Evolutionary conservation across 2,888 invertebrate species (phyloP), one percentile per base, ranked within the genome.

Genomic region (Nomada lathburiana): DNA sequence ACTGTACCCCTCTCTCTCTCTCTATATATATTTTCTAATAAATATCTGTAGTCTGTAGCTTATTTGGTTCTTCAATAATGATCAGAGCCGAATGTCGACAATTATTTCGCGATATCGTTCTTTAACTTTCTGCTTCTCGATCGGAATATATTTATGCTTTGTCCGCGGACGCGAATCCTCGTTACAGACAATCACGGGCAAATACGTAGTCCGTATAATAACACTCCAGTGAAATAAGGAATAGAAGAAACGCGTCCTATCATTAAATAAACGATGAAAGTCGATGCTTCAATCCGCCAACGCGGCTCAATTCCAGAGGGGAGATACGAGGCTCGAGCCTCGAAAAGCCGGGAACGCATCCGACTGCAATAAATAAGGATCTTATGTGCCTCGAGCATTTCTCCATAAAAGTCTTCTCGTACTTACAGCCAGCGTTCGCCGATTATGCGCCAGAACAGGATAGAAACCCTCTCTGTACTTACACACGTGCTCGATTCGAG

Each of bases 301-400:
- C 52, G 13, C 36, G 13, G 29, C 23, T 47, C 47, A 47, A 36
- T 73, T 20, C 16, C 44, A 20, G 13, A 1, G 18, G 16, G 5
- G 57, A 50, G 36, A 67, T 26, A 60, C 36, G 64, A 57, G 29
- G 36, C 20, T 20, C 44, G 36, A 36, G 7, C 36, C 36, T 11
- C 11, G 29, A 36, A 60, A 18, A 68, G 20, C 62, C 18, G 11
- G 72, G 18, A 11, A 53, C 67, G 76, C 13, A 79, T 79, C 64
- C 20, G 26, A 13, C 65, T 65, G 59, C 77, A 65, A 70, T 65
- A 70, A 79, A 76, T 76, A 76, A 70, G 77, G 62, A 53, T 69
- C 77, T 79, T 65, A 60, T 42, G 77, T 69, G 52, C 62, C 53
- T 55, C 76, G 55, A 55, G 64, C 71, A 55, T 73, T 73, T 53